Evolutionary conservation across 2,113 vertebrate genomes (phyloP), one percentile per base, ranked within the genome.

Genomic region (Choloepus hoffmanni): DNA sequence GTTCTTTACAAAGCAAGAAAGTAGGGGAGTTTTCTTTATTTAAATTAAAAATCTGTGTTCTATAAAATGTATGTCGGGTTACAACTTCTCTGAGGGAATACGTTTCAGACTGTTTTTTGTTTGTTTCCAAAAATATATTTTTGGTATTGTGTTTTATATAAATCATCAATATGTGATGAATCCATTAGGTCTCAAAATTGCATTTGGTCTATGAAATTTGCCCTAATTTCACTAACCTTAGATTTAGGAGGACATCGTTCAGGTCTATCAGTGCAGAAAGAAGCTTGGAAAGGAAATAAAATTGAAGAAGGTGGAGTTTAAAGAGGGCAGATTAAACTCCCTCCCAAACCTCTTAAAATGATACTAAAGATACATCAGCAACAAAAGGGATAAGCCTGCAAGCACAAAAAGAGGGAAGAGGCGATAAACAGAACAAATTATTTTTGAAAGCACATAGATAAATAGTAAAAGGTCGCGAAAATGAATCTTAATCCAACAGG

Each of bases 11-110:
- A 50, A 84, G 21, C 1, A 86, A 83, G 70, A 95, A 63, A 14
- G 26, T 73, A n/a, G 9, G 10, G 28, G 18, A 21, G 6, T n/a
- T 92, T 92, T 18, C 5, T 95, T 67, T 63, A 65, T 89, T 77
- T 93, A 95, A 96, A 93, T 67, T 81, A 40, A 95, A 95, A 85
- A 77, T 48, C 13, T 79, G 2, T 86, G 45, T 94, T 95, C 58
- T 83, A 2, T 74, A 95, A 90, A 94, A 85, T 36, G 3, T 48
- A 72, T 87, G 50, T 21, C 82, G 40, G 15, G 1, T 23, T 85
- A 91, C 70, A 79, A 6, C 30, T 85, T 93, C 43, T 90, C 21
- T 87, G 6, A 12, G 26, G 21, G 10, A 87, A 76, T 55, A 78
- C 26, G 92, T 73, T 96, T 84, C 14, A 18, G 4, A 62, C 94